Conservation (phyloP, 2,888 invertebrate genomes). For the Lasioglossum morio region DNA sequence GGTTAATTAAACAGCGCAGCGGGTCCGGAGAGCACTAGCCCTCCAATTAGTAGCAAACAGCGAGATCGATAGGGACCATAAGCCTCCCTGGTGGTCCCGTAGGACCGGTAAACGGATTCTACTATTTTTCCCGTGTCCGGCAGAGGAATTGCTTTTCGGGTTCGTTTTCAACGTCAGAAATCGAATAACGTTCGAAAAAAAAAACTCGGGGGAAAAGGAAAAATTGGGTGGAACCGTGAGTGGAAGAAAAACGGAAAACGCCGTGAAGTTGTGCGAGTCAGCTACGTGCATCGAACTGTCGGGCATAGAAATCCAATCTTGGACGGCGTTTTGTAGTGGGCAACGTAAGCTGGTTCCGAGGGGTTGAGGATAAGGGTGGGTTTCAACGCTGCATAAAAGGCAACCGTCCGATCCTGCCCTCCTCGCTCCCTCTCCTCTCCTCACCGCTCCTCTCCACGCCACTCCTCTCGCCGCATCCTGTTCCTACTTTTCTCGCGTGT, state of each 20-base stretch:
- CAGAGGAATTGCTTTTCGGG: neutral
- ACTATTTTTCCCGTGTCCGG: neutral
- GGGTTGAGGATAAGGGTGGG: slow-evolving; percentile 53
- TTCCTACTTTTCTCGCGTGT: slow-evolving; percentile 46
- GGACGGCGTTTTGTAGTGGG: slow-evolving; percentile 61
- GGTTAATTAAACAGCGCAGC: slow-evolving; percentile 39
- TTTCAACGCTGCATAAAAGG: slow-evolving; percentile 64
- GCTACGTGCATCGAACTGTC: slow-evolving; percentile 64
- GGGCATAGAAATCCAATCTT: slow-evolving; percentile 72
- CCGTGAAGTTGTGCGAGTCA: slow-evolving; percentile 45
- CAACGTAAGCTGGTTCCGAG: slow-evolving; percentile 59
- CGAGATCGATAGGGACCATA: slow-evolving; percentile 44
- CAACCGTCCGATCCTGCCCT: slow-evolving; percentile 38
- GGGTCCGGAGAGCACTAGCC: neutral
- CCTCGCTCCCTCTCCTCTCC: neutral
- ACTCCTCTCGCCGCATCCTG: slow-evolving; percentile 12
- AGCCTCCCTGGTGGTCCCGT: slow-evolving; percentile 17
- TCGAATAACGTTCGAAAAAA: neutral
- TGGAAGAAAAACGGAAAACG: slow-evolving; percentile 13
- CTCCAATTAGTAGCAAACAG: slow-evolving; percentile 48
- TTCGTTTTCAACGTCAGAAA: neutral
- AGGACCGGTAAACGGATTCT: neutral
- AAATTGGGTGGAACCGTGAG: neutral
- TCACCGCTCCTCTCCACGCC: neutral
- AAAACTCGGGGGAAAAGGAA: neutral